phyloP scores from a whole-genome alignment of 2,888 invertebrate species.

The Holacanthella duospinosa region DNA sequence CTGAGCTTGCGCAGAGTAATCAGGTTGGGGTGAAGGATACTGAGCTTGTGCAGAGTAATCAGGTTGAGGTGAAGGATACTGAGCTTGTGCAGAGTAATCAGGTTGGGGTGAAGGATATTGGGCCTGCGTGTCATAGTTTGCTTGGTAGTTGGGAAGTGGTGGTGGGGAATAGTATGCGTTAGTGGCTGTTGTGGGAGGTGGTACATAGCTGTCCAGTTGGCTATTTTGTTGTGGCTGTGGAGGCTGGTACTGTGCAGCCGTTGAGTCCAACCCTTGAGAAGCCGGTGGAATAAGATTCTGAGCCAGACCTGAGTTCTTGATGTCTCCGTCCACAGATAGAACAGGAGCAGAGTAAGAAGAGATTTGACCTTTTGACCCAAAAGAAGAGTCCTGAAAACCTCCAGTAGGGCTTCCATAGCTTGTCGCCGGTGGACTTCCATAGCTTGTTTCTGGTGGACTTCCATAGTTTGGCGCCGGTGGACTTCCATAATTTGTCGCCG shows the following conservation, averaged over 20 bases:
- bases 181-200: neutral
- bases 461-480: neutral
- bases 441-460: neutral
- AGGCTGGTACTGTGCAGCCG: conserved; percentile 4
- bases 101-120: neutral
- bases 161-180: neutral
- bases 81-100: neutral
- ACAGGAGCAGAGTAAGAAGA: neutral
- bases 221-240: neutral
- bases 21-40: neutral
- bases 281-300: neutral
- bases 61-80: neutral
- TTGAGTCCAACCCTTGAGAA: neutral
- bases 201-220: neutral
- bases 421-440: neutral
- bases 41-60: neutral
- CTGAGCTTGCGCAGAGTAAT: neutral
- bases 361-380: neutral
- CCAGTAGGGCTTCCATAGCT: no score
- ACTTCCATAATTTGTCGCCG: neutral
- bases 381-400: no score
- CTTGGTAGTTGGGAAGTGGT: neutral
- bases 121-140: neutral
- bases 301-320: conserved; percentile 1
- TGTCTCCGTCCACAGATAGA: neutral